These are phyloP conservation scores for Agrilus cyanescens DNA, from an alignment of 2,888 invertebrate species.

Conservation along the genomic window DNA sequence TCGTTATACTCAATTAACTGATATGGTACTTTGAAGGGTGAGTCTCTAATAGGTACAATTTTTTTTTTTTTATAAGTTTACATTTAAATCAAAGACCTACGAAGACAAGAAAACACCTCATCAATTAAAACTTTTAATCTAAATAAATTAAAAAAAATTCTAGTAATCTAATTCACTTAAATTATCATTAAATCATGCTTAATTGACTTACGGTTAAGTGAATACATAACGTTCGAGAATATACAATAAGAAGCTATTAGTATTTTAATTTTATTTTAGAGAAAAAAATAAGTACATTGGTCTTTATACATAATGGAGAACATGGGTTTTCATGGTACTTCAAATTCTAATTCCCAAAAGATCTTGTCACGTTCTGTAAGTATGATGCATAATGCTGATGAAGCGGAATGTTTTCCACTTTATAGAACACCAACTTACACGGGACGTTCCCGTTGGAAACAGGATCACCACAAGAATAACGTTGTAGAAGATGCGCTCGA, in stretches of 20 bases:
- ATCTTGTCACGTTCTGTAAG: constrained; percentile 36
- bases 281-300: constrained; percentile 10
- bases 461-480: constrained; percentile 19
- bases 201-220: too few relatives aligned
- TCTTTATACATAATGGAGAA: constrained; percentile 29
- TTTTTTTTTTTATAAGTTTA: too few relatives aligned
- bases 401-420: constrained; percentile 31
- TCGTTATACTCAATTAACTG: too few relatives aligned
- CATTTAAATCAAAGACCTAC: too few relatives aligned
- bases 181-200: too few relatives aligned
- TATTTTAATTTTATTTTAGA: constrained; percentile 9
- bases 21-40: too few relatives aligned
- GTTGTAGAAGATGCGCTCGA: constrained; percentile 42
- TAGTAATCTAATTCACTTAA: too few relatives aligned
- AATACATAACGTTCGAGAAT: too few relatives aligned
- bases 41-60: too few relatives aligned
- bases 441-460: constrained; percentile 15
- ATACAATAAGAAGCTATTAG: neutral
- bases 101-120: too few relatives aligned
- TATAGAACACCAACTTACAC: constrained; percentile 26
- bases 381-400: constrained; percentile 28
- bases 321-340: constrained; percentile 31
- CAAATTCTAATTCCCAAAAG: constrained; percentile 14
- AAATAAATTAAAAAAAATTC: constrained; percentile 4
- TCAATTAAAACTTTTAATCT: constrained; percentile 7